Conservation (phyloP, 2,888 invertebrate genomes). For the Cheilosia soror region DNA sequence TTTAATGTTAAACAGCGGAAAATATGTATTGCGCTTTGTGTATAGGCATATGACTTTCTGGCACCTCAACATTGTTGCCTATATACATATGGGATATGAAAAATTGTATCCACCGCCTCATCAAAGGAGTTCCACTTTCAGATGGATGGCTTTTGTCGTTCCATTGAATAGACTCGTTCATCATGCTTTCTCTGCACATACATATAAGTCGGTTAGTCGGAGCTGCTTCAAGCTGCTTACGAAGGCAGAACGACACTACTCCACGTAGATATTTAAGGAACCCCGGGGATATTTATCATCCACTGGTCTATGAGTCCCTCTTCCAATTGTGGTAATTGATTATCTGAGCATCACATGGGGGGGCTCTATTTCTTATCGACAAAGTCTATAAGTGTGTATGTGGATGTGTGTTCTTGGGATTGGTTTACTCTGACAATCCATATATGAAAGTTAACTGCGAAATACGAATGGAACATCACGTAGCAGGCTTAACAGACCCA, state of each 20-base stretch:
- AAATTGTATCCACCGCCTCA: slow-evolving; percentile 16
- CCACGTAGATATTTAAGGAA: slow-evolving; percentile 47
- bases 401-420: slow-evolving; percentile 7
- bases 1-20: slow-evolving; percentile 9
- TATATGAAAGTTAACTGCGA: slow-evolving; percentile 33
- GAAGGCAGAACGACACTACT: slow-evolving; percentile 5
- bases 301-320: slow-evolving; percentile 22
- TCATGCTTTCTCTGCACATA: slow-evolving; percentile 15
- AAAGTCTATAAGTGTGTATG: not conserved
- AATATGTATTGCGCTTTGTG: not conserved
- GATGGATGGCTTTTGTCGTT: slow-evolving; percentile 40
- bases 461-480: slow-evolving; percentile 56
- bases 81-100: too few relatives aligned
- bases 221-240: slow-evolving; percentile 8
- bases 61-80: not conserved
- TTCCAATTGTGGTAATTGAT: slow-evolving; percentile 56
- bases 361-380: slow-evolving; percentile 1
- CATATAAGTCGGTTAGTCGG: not conserved
- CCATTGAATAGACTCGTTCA: slow-evolving; percentile 32
- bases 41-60: not conserved
- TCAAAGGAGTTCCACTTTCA: slow-evolving; percentile 37
- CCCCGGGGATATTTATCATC: slow-evolving; percentile 54
- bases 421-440: slow-evolving; percentile 4
- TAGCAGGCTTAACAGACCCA: slow-evolving; percentile 52
- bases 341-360: slow-evolving; percentile 32